A percentile compares a stretch with the other conserved stretches of the same genome.
Evolutionary conservation across 2,797 vertebrate species (phyloP).

Genomic region (Typhlichthys eigenmanni): DNA sequence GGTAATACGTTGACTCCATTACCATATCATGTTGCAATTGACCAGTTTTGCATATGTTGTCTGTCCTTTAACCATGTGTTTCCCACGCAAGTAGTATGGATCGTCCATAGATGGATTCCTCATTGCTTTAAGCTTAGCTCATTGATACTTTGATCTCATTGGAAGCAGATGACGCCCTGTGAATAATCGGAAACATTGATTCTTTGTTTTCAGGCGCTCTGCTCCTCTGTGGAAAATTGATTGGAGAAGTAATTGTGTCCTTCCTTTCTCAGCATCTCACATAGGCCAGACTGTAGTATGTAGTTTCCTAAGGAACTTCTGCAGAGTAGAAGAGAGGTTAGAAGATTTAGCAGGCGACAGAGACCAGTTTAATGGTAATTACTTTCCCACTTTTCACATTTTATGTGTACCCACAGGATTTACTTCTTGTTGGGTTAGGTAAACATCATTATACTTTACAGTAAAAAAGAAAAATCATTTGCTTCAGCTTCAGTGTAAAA

Average conservation of each 20-base stretch:
- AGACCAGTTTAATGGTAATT: conserved; percentile 58
- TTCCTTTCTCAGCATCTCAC: conserved; percentile 55
- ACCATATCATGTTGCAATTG: conserved; percentile 48
- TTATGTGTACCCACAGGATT: conserved; percentile 36
- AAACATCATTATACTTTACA: conserved; percentile 47
- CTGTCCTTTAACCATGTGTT: neutral
- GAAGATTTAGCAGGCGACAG: conserved; percentile 51
- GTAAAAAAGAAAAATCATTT: conserved; percentile 21
- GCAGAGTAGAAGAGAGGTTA: conserved; percentile 52
- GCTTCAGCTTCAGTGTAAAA: conserved; percentile 13
- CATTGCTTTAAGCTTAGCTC: conserved; percentile 48
- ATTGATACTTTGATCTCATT: conserved; percentile 65
- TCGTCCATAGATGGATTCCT: conserved; percentile 43
- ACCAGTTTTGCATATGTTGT: conserved; percentile 34
- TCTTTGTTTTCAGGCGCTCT: conserved; percentile 18
- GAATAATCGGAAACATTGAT: conserved; percentile 75
- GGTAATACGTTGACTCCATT: conserved; percentile 49
- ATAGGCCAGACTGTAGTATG: conserved; percentile 43
- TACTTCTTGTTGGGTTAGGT: conserved; percentile 46
- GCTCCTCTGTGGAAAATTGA: conserved; percentile 63
- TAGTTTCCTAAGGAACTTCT: conserved; percentile 52
- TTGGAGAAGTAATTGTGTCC: conserved; percentile 72
- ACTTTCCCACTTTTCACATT: conserved; percentile 53
- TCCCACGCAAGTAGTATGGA: conserved; percentile 35
- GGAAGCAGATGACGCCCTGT: conserved; percentile 62